phyloP scores from a whole-genome alignment of 2,113 vertebrate genomes.

The Percina caprodes region DNA sequence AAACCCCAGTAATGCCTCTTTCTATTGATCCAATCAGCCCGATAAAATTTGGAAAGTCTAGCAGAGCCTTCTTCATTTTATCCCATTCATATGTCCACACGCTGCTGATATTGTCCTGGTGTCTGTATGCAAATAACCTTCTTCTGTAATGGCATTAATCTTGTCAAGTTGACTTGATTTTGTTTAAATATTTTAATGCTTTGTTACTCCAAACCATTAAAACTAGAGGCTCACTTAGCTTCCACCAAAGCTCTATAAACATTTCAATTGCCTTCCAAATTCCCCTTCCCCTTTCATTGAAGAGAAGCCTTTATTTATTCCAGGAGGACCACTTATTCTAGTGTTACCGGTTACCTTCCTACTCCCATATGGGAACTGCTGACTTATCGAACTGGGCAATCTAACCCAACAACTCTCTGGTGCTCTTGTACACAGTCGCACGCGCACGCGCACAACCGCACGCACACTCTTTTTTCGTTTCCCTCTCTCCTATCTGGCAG shows the following conservation, averaged over 20 bases:
- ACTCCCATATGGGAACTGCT: conserved; percentile 73
- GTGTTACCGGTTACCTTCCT: conserved; percentile 76
- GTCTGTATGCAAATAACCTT: too few species aligned
- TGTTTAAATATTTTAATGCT: too few species aligned
- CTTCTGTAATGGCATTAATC: too few species aligned
- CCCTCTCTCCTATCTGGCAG: conserved; percentile 66
- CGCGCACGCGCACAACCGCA: conserved; percentile 34
- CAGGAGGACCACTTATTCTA: conserved; percentile 81
- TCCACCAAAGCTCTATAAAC: conserved; percentile 26
- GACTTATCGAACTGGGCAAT: conserved; percentile 73
- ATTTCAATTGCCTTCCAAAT: conserved; percentile 52
- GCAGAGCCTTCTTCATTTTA: too few species aligned
- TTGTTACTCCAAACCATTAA: too few species aligned
- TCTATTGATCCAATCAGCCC: not conserved
- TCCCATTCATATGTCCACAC: too few species aligned
- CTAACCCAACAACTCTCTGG: conserved; percentile 72
- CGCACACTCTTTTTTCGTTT: conserved; percentile 8
- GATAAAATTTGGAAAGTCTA: not conserved
- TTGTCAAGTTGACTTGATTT: too few species aligned
- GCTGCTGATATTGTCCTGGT: too few species aligned
- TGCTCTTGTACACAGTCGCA: conserved; percentile 62
- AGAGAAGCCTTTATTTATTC: conserved; percentile 75
- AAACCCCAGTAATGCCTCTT: not conserved
- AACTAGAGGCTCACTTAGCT: too few species aligned
- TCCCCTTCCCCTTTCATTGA: conserved; percentile 37